phyloP scores from a whole-genome alignment of 2,797 vertebrate species.

The Myioborus miniatus region DNA sequence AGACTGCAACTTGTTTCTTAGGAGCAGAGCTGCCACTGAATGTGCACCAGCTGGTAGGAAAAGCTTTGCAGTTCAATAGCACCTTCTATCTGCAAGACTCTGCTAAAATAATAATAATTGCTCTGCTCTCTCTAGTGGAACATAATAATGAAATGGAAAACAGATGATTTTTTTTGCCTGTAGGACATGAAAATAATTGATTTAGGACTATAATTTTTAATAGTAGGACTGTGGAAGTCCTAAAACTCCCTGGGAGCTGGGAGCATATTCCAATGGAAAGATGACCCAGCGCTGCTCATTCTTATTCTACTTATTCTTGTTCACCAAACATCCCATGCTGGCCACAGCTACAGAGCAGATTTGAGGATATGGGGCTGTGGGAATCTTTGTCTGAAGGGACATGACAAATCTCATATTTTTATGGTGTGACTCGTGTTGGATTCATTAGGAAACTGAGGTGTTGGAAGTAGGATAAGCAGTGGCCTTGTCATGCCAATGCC shows the following conservation, averaged over 20 bases:
- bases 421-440: neutral
- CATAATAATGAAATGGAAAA: neutral
- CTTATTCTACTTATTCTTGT: neutral
- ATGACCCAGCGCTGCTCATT: neutral
- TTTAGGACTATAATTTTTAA: neutral
- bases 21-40: neutral
- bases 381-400: neutral
- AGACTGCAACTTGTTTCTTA: neutral
- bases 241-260: neutral
- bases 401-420: neutral
- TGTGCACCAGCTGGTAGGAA: neutral
- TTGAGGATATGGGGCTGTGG: neutral
- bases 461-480: neutral
- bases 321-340: neutral
- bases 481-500: neutral
- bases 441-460: neutral
- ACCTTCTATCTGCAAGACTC: slow-evolving; percentile 54
- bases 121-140: neutral
- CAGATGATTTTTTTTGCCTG: neutral
- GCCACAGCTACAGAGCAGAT: neutral
- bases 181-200: neutral
- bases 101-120: neutral
- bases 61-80: slow-evolving; percentile 44
- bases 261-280: neutral
- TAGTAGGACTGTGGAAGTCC: neutral